Percentiles rank a stretch among this genome's conserved stretches.
phyloP scores from a whole-genome alignment of 2,113 vertebrate species.

The Clarias batrachus region DNA sequence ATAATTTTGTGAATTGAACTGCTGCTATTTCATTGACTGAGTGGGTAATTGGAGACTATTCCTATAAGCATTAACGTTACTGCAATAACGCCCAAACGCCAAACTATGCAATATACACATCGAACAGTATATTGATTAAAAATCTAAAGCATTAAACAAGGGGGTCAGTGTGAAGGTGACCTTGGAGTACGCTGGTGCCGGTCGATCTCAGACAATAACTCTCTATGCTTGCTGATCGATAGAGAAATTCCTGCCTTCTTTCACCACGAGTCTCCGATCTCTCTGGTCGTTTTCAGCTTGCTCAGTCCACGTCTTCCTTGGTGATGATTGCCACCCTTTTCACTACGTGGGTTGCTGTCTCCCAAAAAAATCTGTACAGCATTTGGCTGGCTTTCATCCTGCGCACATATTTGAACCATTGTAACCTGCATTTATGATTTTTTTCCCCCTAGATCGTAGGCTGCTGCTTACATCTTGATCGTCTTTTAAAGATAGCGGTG shows the following conservation, averaged over 20 bases:
- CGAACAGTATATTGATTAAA: background rate
- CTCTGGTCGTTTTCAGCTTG: background rate
- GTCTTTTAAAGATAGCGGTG: background rate
- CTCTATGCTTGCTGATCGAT: background rate
- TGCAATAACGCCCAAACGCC: background rate
- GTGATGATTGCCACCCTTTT: background rate
- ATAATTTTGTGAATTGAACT: background rate
- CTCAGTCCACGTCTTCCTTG: background rate
- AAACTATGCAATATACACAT: background rate
- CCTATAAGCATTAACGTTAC: background rate
- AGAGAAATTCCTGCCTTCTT: background rate
- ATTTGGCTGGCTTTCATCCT: background rate
- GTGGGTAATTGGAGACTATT: background rate
- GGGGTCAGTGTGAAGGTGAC: background rate
- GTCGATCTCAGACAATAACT: background rate
- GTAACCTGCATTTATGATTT: background rate
- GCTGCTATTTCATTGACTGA: constrained; percentile 7
- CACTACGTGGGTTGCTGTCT: background rate
- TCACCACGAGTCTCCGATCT: background rate
- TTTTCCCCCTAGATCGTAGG: background rate
- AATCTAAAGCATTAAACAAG: background rate
- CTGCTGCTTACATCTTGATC: background rate
- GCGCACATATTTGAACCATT: background rate
- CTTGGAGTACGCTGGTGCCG: background rate
- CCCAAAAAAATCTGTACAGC: background rate